phyloP scores from a whole-genome alignment of 2,888 invertebrate genomes.

The Chalcis sispes region DNA sequence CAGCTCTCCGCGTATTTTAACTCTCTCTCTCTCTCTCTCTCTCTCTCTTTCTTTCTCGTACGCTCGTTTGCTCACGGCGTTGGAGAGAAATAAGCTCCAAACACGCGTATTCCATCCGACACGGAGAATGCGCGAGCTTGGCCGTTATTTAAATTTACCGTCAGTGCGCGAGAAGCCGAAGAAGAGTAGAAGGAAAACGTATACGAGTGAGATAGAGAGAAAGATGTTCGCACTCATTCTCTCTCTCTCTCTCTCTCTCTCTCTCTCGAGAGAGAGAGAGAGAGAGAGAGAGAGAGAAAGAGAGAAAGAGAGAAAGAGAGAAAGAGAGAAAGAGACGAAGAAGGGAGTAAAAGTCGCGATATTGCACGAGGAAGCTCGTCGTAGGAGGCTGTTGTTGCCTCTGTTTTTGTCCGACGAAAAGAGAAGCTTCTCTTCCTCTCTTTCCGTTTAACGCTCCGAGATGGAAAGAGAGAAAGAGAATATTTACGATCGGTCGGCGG shows the following conservation, averaged over 20 bases:
- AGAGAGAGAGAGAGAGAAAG: constrained; percentile 9
- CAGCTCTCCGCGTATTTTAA: not conserved
- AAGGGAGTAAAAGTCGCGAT: constrained; percentile 15
- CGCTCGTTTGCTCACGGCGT: not conserved
- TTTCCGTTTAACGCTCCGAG: too few species aligned
- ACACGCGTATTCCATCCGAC: constrained; percentile 25
- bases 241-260: not conserved
- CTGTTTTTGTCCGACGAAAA: constrained; percentile 42
- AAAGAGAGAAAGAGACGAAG: too few species aligned
- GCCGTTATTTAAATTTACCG: constrained; percentile 55
- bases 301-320: too few species aligned
- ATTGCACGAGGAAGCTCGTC: constrained; percentile 21
- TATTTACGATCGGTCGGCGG: constrained; percentile 46
- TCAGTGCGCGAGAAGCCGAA: too few species aligned
- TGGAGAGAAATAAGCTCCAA: not conserved
- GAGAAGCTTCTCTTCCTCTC: too few species aligned
- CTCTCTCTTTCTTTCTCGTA: too few species aligned
- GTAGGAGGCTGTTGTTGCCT: constrained; percentile 10
- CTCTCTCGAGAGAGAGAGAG: not conserved
- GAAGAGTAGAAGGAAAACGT: not conserved
- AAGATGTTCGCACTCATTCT: too few species aligned
- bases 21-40: not conserved
- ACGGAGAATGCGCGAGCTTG: constrained; percentile 15
- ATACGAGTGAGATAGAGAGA: too few species aligned
- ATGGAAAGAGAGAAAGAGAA: constrained; percentile 28